These are phyloP conservation scores for Ambastaia sidthimunki DNA, from an alignment of 2,797 vertebrate species.

Conservation along the genomic window DNA sequence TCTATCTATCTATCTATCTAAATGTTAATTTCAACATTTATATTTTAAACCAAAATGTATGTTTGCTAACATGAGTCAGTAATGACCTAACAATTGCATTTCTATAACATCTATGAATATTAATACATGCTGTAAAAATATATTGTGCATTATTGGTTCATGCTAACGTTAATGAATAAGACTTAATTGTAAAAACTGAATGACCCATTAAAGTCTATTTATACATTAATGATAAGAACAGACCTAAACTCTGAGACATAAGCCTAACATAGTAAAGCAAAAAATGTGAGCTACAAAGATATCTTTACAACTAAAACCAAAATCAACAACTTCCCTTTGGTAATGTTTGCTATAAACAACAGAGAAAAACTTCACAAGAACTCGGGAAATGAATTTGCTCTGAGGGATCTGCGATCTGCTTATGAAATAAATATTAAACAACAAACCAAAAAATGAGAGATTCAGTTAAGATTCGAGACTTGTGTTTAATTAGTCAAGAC, in stretches of 20 bases:
- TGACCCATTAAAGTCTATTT: conserved; percentile 2
- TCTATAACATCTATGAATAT: too few relatives aligned
- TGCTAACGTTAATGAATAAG: too few relatives aligned
- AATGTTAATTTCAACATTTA: too few relatives aligned
- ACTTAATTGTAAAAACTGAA: background rate
- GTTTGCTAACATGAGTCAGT: too few relatives aligned
- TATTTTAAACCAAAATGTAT: too few relatives aligned
- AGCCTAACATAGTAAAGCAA: background rate
- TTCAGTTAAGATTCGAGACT: background rate
- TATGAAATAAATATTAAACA: background rate
- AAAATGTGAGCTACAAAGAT: background rate
- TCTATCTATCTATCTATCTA: too few relatives aligned
- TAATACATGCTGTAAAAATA: too few relatives aligned
- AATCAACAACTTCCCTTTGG: background rate
- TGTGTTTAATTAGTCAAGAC: conserved; percentile 15
- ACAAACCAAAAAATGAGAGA: background rate
- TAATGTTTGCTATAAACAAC: background rate
- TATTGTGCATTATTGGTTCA: too few relatives aligned
- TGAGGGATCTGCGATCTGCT: background rate
- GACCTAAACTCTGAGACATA: background rate
- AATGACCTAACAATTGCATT: too few relatives aligned
- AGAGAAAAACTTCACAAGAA: background rate
- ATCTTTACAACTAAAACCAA: background rate
- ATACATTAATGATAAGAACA: background rate
- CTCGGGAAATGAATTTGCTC: background rate